Evolutionary conservation across 2,888 invertebrate species (phyloP).

Genomic region (Hylaea fasciaria): DNA sequence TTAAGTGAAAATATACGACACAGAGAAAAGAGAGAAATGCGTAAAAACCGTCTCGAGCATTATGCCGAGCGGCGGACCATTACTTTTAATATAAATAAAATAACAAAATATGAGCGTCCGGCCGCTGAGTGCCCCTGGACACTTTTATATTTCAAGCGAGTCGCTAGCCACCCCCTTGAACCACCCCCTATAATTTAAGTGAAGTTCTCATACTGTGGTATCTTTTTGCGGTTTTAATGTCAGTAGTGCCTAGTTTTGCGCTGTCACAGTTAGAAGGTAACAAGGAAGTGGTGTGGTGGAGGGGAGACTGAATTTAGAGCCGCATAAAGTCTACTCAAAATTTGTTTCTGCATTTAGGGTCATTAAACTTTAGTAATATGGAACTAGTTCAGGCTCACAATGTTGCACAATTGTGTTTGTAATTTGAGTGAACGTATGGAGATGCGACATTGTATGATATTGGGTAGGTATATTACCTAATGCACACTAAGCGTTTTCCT

Average conservation of each 20-base stretch:
- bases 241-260: slow-evolving; percentile 38
- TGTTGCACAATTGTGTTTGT: too few species aligned
- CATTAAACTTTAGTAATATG: neutral
- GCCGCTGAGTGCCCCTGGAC: slow-evolving; percentile 82
- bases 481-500: too few species aligned
- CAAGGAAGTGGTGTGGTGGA: slow-evolving; percentile 23
- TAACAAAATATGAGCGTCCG: slow-evolving; percentile 85
- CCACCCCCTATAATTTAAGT: slow-evolving; percentile 52
- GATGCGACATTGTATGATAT: too few species aligned
- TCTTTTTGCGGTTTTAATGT: slow-evolving; percentile 46
- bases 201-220: slow-evolving; percentile 42
- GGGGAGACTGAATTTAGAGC: slow-evolving; percentile 20
- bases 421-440: neutral
- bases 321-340: slow-evolving; percentile 8
- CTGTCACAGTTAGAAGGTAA: slow-evolving; percentile 29
- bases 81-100: slow-evolving; percentile 86
- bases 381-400: neutral
- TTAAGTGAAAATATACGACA: slow-evolving; percentile 84
- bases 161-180: slow-evolving; percentile 44
- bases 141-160: slow-evolving; percentile 80
- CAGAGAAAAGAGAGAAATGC: slow-evolving; percentile 79
- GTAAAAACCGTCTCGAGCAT: slow-evolving; percentile 80
- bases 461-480: too few species aligned
- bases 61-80: slow-evolving; percentile 79
- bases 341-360: slow-evolving; percentile 5